phyloP scores from a whole-genome alignment of 2,797 vertebrate species.

The Rachycentron canadum region DNA sequence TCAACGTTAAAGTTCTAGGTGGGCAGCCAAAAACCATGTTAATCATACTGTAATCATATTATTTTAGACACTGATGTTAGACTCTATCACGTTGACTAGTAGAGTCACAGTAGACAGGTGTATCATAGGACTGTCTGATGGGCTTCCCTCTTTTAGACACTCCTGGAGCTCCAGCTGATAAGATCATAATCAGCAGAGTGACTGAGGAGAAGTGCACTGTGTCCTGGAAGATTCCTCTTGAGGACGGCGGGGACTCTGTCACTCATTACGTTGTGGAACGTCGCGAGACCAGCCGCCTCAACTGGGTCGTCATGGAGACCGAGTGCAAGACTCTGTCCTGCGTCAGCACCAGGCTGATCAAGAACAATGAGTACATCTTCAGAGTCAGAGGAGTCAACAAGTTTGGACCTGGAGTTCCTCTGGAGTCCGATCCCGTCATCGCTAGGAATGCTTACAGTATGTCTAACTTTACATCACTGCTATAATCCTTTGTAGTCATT shows the following conservation, averaged over 20 bases:
- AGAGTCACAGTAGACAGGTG: not conserved
- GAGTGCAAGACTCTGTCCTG: conserved; percentile 96
- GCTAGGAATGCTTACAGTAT: conserved; percentile 98
- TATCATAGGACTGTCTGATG: not conserved
- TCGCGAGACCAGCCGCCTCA: conserved; percentile 97
- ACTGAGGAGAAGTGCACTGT: conserved; percentile 98
- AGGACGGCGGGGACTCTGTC: conserved; percentile 93
- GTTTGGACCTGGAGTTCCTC: conserved; percentile 92
- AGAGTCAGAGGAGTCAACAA: conserved; percentile 97
- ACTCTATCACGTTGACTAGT: not conserved
- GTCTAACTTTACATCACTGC: not conserved
- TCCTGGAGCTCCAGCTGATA: conserved; percentile 92
- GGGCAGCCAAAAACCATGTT: conserved; percentile 57
- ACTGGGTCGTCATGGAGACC: conserved; percentile 95
- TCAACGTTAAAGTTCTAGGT: conserved; percentile 98
- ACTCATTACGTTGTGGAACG: conserved; percentile 95
- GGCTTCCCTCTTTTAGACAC: conserved; percentile 86
- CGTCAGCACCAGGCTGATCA: conserved; percentile 94
- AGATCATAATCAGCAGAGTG: conserved; percentile 92
- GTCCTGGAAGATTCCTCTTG: conserved; percentile 94
- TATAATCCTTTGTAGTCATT: not conserved
- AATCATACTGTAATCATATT: not conserved
- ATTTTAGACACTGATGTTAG: not conserved
- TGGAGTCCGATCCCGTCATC: conserved; percentile 91
- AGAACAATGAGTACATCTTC: conserved; percentile 98